Evolutionary conservation across 2,113 vertebrate species (phyloP).

Genomic region (Carlito syrichta): DNA sequence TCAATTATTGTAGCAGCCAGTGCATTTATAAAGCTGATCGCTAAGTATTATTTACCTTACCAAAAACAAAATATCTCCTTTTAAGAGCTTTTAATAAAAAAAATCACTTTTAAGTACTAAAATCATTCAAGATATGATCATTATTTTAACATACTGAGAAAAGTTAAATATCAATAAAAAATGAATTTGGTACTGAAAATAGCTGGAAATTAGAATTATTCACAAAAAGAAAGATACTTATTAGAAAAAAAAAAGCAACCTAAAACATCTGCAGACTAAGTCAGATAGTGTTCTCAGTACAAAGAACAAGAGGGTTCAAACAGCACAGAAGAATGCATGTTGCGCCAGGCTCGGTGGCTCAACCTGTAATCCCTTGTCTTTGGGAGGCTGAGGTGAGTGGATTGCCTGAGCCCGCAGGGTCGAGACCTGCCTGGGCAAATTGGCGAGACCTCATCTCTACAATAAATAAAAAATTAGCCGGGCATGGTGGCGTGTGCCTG

Average conservation of each 20-base stretch:
- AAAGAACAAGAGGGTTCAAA: neutral
- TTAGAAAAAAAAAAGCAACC: neutral
- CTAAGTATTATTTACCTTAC: constrained; percentile 51
- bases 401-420: too few relatives aligned
- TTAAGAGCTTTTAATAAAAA: neutral
- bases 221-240: neutral
- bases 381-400: too few relatives aligned
- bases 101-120: neutral
- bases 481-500: too few relatives aligned
- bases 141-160: neutral
- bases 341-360: too few relatives aligned
- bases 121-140: neutral
- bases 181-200: neutral
- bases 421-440: too few relatives aligned
- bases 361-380: too few relatives aligned
- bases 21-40: constrained; percentile 68
- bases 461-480: too few relatives aligned
- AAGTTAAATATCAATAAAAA: constrained; percentile 8
- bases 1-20: constrained; percentile 67
- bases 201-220: neutral
- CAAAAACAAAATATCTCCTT: neutral
- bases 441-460: too few relatives aligned
- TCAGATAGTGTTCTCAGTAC: neutral
- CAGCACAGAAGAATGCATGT: neutral
- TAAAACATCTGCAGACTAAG: neutral